Conservation (phyloP, 2,797 vertebrate genomes). For the Cuniculus paca region DNA sequence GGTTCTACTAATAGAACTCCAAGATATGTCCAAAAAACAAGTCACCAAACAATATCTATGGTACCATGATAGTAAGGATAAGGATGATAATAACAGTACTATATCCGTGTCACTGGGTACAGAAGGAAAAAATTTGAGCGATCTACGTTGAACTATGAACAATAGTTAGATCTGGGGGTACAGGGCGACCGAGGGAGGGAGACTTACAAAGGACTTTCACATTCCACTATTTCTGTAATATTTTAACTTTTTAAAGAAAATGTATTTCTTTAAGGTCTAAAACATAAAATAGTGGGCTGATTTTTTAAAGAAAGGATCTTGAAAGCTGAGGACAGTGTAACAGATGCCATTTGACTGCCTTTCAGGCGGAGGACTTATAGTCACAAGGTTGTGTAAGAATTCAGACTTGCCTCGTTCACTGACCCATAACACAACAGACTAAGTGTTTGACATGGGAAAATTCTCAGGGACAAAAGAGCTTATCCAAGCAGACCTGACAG, state of each 20-base stretch:
- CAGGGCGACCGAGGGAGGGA: rapidly evolving
- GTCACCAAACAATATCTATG: background rate
- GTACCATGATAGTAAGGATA: background rate
- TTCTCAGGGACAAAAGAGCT: constrained; percentile 90
- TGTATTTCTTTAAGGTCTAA: constrained; percentile 14
- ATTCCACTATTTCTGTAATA: background rate
- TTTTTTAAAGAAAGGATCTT: constrained; percentile 65
- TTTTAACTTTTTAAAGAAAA: constrained; percentile 25
- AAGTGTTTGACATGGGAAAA: constrained; percentile 95
- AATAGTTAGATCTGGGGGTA: background rate
- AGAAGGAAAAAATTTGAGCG: background rate
- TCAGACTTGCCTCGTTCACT: constrained; percentile 86
- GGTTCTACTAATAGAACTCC: background rate
- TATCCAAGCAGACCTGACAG: constrained; percentile 93
- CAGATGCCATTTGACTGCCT: constrained; percentile 91
- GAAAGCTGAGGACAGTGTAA: constrained; percentile 80
- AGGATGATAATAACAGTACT: background rate
- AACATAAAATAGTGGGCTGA: background rate
- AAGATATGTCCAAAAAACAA: background rate
- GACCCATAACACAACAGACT: constrained; percentile 93
- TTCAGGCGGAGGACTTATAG: constrained; percentile 89
- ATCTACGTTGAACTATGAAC: background rate
- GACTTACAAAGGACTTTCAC: background rate
- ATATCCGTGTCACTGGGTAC: background rate
- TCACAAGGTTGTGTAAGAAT: constrained; percentile 85